Evolutionary conservation across 2,797 vertebrate species (phyloP).

Genomic region (Mastacembelus armatus): DNA sequence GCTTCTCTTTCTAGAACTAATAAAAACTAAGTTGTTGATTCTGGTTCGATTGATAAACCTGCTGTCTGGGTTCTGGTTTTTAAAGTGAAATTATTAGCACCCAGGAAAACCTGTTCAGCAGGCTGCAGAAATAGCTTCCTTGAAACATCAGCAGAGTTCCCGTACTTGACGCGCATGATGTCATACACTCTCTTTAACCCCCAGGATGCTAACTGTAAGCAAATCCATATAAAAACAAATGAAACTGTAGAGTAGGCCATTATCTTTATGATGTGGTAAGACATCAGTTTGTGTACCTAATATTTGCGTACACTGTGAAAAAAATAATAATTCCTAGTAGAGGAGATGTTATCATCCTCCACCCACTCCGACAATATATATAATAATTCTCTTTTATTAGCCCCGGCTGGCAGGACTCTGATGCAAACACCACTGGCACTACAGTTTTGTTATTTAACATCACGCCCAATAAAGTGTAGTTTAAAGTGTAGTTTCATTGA

Average conservation of each 20-base stretch:
- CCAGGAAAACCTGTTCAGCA: constrained; percentile 39
- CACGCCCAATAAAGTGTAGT: neutral
- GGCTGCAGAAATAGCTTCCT: constrained; percentile 23
- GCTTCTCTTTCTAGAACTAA: neutral
- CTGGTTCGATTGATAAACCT: neutral
- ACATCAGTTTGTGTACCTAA: neutral
- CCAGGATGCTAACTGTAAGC: neutral
- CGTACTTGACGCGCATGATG: constrained; percentile 1
- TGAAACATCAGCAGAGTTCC: constrained; percentile 36
- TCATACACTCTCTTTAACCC: constrained; percentile 9
- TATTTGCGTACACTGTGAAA: neutral
- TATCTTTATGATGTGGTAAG: constrained; percentile 2
- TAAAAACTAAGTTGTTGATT: neutral
- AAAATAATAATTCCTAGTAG: neutral
- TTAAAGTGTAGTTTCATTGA: neutral
- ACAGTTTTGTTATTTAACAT: neutral
- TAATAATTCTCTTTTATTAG: constrained; percentile 1
- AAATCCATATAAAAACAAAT: neutral
- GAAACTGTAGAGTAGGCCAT: neutral
- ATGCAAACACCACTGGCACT: constrained; percentile 5
- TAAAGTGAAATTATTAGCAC: neutral
- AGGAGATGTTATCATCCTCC: neutral
- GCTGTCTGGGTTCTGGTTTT: neutral
- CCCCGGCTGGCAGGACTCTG: neutral
- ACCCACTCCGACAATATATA: neutral